Evolutionary conservation across 2,888 invertebrate genomes (phyloP).

Genomic region (Gastracanthus pulcherrimus): DNA sequence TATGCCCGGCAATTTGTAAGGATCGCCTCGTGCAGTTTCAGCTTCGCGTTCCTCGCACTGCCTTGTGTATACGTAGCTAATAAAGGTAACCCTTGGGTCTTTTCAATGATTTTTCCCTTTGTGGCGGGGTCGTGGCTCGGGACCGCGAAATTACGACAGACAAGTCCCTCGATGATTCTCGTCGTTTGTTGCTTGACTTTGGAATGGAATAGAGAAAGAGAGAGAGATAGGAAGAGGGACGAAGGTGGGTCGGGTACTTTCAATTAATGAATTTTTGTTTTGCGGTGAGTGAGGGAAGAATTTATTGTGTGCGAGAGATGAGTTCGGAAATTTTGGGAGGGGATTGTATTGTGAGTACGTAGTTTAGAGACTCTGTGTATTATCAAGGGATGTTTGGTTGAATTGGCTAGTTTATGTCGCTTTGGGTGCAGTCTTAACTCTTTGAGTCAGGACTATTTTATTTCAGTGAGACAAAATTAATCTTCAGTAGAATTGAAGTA

Average conservation of each 20-base stretch:
- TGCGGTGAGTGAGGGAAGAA: not conserved
- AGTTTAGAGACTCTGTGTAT: too few species aligned
- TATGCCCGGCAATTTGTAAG: slow-evolving; percentile 53
- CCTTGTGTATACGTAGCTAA: too few species aligned
- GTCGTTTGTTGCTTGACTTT: not conserved
- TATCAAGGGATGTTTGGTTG: too few species aligned
- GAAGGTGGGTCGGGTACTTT: not conserved
- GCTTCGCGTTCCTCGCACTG: slow-evolving; percentile 8
- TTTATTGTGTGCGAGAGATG: not conserved
- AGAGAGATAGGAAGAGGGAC: not conserved
- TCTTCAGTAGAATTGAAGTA: too few species aligned
- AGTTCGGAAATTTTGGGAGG: not conserved
- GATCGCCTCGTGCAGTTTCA: not conserved
- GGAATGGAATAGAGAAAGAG: not conserved
- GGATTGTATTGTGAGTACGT: too few species aligned
- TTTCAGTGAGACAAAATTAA: too few species aligned
- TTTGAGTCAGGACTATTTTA: too few species aligned
- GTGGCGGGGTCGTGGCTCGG: not conserved
- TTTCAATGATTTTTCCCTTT: slow-evolving; percentile 37
- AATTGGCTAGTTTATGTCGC: too few species aligned
- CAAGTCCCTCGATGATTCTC: slow-evolving; percentile 49
- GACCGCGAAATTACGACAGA: slow-evolving; percentile 51
- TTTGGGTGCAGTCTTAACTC: too few species aligned
- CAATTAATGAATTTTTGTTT: slow-evolving; percentile 34
- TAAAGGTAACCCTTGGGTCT: too few species aligned